Percentiles rank a stretch among this genome's conserved stretches.
phyloP scores from a whole-genome alignment of 1,140 invertebrate genomes.

The Cherax destructor region DNA sequence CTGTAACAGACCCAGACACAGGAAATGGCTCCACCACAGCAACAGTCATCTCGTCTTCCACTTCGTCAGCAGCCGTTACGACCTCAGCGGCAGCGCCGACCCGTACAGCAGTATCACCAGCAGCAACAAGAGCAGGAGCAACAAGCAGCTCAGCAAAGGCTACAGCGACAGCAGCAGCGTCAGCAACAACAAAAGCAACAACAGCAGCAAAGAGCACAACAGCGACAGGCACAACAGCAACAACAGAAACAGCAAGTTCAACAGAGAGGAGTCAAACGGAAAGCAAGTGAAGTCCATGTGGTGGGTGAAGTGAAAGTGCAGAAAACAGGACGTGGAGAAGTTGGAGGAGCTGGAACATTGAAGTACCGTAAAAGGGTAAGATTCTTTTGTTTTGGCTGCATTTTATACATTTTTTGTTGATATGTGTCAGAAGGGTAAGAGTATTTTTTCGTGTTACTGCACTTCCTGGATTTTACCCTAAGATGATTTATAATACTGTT shows the following conservation, averaged over 20 bases:
- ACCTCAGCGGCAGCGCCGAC: conserved; percentile 52
- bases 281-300: conserved; percentile 41
- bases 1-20: not conserved
- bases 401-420: not conserved
- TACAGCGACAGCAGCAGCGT: conserved; percentile 43
- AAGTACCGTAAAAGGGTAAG: conserved; percentile 57
- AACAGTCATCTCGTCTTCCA: not conserved
- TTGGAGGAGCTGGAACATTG: conserved; percentile 57
- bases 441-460: too few relatives aligned
- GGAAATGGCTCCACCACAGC: not conserved
- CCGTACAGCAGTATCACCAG: conserved; percentile 58
- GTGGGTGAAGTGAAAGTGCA: conserved; percentile 41
- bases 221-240: conserved; percentile 28
- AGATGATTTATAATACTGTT: too few relatives aligned
- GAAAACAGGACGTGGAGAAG: conserved; percentile 61
- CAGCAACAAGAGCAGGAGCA: conserved; percentile 59
- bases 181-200: conserved; percentile 43
- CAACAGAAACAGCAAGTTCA: conserved; percentile 42
- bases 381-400: not conserved
- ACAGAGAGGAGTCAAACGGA: conserved; percentile 51
- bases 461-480: too few relatives aligned
- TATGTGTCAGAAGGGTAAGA: too few relatives aligned
- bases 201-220: conserved; percentile 35
- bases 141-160: conserved; percentile 20
- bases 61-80: conserved; percentile 21